Evolutionary conservation across 2,797 vertebrate genomes (phyloP).

Genomic region (Thaleichthys pacificus): DNA sequence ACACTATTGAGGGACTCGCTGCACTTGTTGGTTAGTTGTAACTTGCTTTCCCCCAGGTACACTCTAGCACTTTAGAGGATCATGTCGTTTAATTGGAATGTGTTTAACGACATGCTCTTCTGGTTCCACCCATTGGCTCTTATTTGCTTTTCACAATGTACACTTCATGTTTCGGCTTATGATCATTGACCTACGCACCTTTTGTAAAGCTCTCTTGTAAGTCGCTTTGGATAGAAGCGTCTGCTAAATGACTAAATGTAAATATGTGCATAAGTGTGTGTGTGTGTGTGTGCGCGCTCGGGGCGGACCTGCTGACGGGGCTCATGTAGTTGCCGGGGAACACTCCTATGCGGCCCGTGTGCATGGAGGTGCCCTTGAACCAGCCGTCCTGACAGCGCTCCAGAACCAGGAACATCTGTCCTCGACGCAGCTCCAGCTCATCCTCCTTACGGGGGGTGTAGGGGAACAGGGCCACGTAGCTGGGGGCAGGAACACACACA

Average conservation of each 20-base stretch:
- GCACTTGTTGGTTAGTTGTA: too few relatives aligned
- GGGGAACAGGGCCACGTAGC: slow-evolving; percentile 94
- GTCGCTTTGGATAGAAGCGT: too few relatives aligned
- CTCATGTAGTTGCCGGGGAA: slow-evolving; percentile 99
- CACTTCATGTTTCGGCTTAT: too few relatives aligned
- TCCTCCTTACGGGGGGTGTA: slow-evolving; percentile 95
- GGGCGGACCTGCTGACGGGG: slow-evolving; percentile 88
- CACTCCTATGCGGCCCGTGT: slow-evolving; percentile 96
- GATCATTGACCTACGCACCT: background rate
- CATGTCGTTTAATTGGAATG: too few relatives aligned
- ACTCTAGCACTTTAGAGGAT: too few relatives aligned
- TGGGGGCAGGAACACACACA: slow-evolving; percentile 48
- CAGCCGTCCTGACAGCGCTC: slow-evolving; percentile 98
- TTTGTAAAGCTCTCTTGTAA: too few relatives aligned
- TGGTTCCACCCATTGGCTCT: too few relatives aligned
- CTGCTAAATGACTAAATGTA: too few relatives aligned
- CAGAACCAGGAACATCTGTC: slow-evolving; percentile 97
- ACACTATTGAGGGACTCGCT: background rate
- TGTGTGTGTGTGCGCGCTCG: slow-evolving; percentile 24
- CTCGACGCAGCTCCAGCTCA: slow-evolving; percentile 95
- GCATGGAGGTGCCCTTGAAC: slow-evolving; percentile 99
- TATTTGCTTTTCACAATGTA: too few relatives aligned
- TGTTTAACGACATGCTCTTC: too few relatives aligned
- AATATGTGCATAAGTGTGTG: slow-evolving; percentile 1
- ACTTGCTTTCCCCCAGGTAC: too few relatives aligned